Evolutionary conservation across 2,797 vertebrate genomes (phyloP).

Genomic region (Clarias laeviceps): DNA sequence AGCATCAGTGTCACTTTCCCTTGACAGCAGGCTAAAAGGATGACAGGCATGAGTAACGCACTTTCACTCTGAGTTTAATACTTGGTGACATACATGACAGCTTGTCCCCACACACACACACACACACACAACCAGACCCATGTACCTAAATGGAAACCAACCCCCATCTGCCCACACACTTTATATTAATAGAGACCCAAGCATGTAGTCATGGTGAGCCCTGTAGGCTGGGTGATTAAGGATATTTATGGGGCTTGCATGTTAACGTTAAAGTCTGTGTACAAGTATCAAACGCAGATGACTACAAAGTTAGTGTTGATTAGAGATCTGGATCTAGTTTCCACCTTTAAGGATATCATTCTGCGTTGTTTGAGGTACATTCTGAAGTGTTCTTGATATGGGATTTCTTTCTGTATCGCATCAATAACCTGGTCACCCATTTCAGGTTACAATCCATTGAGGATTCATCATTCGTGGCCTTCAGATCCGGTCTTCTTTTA

Average conservation of each 20-base stretch:
- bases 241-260: slow-evolving; percentile 26
- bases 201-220: slow-evolving; percentile 18
- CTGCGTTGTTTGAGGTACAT: not conserved
- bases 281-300: slow-evolving; percentile 23
- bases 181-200: slow-evolving; percentile 30
- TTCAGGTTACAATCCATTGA: not conserved
- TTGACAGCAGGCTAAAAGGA: slow-evolving; percentile 66
- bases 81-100: slow-evolving; percentile 64
- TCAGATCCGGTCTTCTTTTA: slow-evolving; percentile 15
- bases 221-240: slow-evolving; percentile 23
- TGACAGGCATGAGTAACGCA: slow-evolving; percentile 76
- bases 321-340: slow-evolving; percentile 11
- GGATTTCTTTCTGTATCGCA: not conserved
- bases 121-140: slow-evolving; percentile 10
- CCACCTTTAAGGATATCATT: not conserved
- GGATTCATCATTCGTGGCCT: not conserved
- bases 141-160: slow-evolving; percentile 12
- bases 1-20: slow-evolving; percentile 72
- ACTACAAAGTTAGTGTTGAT: slow-evolving; percentile 9
- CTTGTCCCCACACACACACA: slow-evolving; percentile 60
- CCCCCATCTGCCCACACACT: slow-evolving; percentile 5
- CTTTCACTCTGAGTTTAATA: slow-evolving; percentile 69
- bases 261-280: slow-evolving; percentile 19
- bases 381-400: not conserved
- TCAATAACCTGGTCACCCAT: not conserved